Evolutionary conservation across 2,888 invertebrate genomes (phyloP).

Genomic region (Sinopyrophorus schimmeli): DNA sequence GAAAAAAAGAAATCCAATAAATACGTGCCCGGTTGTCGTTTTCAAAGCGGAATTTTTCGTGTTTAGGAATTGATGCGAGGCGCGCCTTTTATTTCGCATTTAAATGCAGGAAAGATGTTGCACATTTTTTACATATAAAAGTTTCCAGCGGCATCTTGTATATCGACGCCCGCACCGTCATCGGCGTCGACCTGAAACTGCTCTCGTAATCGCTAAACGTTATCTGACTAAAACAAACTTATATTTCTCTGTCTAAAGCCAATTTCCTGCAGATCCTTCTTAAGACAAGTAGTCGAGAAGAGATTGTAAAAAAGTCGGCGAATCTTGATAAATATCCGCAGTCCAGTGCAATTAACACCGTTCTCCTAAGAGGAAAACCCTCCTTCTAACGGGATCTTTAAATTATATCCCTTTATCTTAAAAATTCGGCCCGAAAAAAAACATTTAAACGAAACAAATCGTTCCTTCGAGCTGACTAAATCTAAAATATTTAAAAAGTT

Average conservation of each 20-base stretch:
- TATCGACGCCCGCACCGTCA: conserved; percentile 33
- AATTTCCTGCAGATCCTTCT: conserved; percentile 47
- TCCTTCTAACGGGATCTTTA: conserved; percentile 5
- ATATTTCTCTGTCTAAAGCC: conserved; percentile 48
- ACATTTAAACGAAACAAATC: too few relatives aligned
- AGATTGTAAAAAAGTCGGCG: conserved; percentile 46
- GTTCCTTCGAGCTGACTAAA: too few relatives aligned
- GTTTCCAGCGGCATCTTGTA: conserved; percentile 46
- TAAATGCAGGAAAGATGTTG: conserved; percentile 37
- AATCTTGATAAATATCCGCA: conserved; percentile 45
- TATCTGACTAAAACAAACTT: conserved; percentile 48
- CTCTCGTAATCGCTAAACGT: conserved; percentile 44
- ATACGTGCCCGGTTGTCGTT: too few relatives aligned
- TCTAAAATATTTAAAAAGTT: too few relatives aligned
- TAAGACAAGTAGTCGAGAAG: conserved; percentile 43
- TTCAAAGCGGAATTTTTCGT: too few relatives aligned
- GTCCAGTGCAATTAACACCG: conserved; percentile 48
- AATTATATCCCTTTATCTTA: neutral
- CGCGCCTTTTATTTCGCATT: conserved; percentile 26
- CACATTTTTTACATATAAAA: conserved; percentile 46
- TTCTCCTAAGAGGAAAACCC: conserved; percentile 17
- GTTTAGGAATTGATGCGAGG: too few relatives aligned
- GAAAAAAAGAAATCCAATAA: too few relatives aligned
- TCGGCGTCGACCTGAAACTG: conserved; percentile 43
- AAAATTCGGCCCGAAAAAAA: too few relatives aligned